Evolutionary conservation across 2,888 invertebrate species (phyloP).

Genomic region (Lithophane socia): DNA sequence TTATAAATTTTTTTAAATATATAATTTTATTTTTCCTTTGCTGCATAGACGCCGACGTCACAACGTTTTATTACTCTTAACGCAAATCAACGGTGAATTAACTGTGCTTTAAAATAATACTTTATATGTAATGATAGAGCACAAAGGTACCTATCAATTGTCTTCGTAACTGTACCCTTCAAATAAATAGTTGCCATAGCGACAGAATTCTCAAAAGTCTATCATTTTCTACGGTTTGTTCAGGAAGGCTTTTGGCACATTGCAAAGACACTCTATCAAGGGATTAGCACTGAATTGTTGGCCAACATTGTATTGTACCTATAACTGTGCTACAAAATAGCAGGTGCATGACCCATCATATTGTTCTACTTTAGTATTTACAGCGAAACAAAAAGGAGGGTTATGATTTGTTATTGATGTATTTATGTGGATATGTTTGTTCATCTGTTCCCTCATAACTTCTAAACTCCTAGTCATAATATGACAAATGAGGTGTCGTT

Average conservation of each 20-base stretch:
- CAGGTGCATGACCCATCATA: conserved; percentile 13
- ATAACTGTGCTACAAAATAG: not conserved
- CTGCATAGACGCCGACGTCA: too few relatives aligned
- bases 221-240: conserved; percentile 18
- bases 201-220: conserved; percentile 13
- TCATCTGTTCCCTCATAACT: too few relatives aligned
- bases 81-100: not conserved
- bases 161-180: not conserved
- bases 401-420: too few relatives aligned
- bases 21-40: too few relatives aligned
- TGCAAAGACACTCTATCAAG: conserved; percentile 35
- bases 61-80: not conserved
- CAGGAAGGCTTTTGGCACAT: conserved; percentile 41
- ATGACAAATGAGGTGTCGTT: too few relatives aligned
- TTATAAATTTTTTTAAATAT: too few relatives aligned
- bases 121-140: not conserved
- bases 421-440: too few relatives aligned
- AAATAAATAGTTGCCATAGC: conserved; percentile 23
- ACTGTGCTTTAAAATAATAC: not conserved
- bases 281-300: conserved; percentile 36
- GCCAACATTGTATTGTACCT: conserved; percentile 28
- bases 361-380: not conserved
- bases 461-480: too few relatives aligned
- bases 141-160: not conserved
- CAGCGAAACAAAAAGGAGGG: too few relatives aligned